Evolutionary conservation across 2,113 vertebrate species (phyloP).

Genomic region (Microcebus griseorufus): DNA sequence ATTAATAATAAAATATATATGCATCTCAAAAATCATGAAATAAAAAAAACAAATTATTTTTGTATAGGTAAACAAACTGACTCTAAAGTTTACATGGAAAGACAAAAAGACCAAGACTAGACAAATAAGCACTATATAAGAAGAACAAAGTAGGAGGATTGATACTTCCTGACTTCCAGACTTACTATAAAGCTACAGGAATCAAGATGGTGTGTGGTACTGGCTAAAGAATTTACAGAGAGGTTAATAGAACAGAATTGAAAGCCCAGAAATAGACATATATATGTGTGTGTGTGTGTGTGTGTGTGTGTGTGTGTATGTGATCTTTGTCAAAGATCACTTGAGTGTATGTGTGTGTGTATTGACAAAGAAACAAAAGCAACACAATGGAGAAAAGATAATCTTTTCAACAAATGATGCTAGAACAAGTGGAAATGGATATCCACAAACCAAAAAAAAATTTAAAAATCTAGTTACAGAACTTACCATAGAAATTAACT

Average conservation of each 20-base stretch:
- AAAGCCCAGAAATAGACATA: background rate
- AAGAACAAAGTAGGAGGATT: too few relatives aligned
- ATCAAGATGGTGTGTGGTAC: too few relatives aligned
- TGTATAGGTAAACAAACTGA: background rate
- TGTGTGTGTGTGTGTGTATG: background rate
- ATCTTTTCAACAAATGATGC: background rate
- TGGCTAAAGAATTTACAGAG: too few relatives aligned
- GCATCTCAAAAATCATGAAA: background rate
- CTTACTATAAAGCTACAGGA: too few relatives aligned
- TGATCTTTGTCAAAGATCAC: background rate
- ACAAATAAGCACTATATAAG: too few relatives aligned
- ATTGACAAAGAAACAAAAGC: background rate
- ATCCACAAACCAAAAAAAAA: background rate
- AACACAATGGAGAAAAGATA: background rate
- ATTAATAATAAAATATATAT: background rate
- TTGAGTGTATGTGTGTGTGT: too few relatives aligned
- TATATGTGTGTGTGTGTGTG: background rate
- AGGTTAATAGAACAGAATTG: too few relatives aligned
- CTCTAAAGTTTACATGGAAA: background rate
- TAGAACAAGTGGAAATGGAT: background rate
- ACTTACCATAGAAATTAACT: background rate
- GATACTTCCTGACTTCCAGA: too few relatives aligned
- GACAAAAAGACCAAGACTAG: too few relatives aligned
- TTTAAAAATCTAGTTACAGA: background rate
- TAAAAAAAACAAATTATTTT: background rate